phyloP scores from a whole-genome alignment of 2,113 vertebrate species.

The Bolborhynchus lineola region DNA sequence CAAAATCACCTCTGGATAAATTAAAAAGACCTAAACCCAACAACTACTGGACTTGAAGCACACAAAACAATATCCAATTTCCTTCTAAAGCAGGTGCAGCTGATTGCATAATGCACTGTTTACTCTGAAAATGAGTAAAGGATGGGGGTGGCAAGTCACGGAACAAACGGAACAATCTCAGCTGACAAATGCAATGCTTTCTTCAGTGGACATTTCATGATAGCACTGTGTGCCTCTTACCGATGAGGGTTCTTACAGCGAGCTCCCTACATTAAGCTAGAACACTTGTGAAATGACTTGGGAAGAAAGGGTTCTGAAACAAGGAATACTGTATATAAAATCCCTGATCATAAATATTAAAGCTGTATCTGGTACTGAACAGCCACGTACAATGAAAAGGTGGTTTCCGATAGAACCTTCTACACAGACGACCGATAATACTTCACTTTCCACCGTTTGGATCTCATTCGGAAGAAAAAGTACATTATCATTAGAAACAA shows the following conservation, averaged over 20 bases:
- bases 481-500: conserved; percentile 93
- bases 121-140: conserved; percentile 1
- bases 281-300: neutral
- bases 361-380: conserved; percentile 1
- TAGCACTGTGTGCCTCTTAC: neutral
- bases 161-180: conserved; percentile 3
- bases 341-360: conserved; percentile 66
- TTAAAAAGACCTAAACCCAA: neutral
- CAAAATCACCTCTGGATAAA: neutral
- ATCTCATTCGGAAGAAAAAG: conserved; percentile 89
- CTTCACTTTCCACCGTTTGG: conserved; percentile 83
- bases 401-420: neutral
- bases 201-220: neutral
- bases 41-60: neutral
- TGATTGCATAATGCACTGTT: neutral
- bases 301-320: neutral
- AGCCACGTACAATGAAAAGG: neutral
- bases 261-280: neutral
- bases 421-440: conserved; percentile 76
- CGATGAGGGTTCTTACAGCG: neutral
- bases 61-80: neutral
- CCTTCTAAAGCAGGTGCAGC: neutral
- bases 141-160: neutral
- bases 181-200: neutral
- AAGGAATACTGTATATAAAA: conserved; percentile 39